Conservation (phyloP, 2,888 invertebrate genomes). For the Latheticus oryzae region DNA sequence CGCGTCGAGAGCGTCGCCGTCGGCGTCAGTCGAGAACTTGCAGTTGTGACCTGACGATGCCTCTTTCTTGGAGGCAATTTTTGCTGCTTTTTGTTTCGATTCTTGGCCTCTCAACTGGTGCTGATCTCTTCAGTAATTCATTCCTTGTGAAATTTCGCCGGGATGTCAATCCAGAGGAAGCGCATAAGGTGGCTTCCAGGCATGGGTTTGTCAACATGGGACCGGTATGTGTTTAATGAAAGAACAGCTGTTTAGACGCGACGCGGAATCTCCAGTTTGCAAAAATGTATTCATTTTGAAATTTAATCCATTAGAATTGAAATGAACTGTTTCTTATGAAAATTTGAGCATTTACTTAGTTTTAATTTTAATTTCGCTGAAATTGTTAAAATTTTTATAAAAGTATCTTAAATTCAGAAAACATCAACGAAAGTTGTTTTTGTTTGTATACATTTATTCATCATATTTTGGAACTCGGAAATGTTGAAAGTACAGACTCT, state of each 20-base stretch:
- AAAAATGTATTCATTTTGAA: too few species aligned
- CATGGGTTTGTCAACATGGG: constrained; percentile 96
- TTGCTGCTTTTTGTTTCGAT: constrained; percentile 51
- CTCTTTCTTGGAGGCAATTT: constrained; percentile 59
- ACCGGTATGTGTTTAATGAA: constrained; percentile 81
- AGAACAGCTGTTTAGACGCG: constrained; percentile 31
- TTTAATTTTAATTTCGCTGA: too few species aligned
- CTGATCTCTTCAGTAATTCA: constrained; percentile 94
- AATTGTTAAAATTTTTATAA: too few species aligned
- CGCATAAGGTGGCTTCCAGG: constrained; percentile 83
- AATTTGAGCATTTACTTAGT: too few species aligned
- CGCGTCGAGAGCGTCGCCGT: constrained; percentile 47
- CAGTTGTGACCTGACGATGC: constrained; percentile 58
- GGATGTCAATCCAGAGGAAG: constrained; percentile 80
- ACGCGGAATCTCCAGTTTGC: too few species aligned
- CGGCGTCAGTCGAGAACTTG: constrained; percentile 43
- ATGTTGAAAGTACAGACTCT: too few species aligned
- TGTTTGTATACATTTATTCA: too few species aligned
- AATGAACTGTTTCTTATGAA: too few species aligned
- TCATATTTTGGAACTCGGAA: too few species aligned
- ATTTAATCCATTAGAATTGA: too few species aligned
- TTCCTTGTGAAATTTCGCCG: constrained; percentile 92
- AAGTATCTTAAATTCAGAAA: too few species aligned
- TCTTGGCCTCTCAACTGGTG: constrained; percentile 48
- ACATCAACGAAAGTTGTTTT: too few species aligned